Evolutionary conservation across 1,140 invertebrate genomes (phyloP).

Genomic region (Propsilocerus akamusi): DNA sequence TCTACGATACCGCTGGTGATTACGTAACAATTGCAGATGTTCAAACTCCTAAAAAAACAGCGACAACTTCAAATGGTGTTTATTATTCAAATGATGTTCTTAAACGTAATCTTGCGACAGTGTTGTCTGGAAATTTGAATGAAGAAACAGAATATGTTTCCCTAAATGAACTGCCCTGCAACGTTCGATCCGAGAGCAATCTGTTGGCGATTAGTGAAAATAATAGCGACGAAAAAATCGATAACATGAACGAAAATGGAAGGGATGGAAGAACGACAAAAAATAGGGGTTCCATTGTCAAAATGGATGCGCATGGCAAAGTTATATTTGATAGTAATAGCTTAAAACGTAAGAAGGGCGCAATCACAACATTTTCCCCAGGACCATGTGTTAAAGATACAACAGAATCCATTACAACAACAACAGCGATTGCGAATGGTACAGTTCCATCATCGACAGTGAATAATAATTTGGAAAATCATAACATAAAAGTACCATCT

Average conservation of each 20-base stretch:
- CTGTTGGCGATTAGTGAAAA: not conserved
- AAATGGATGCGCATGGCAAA: constrained; percentile 70
- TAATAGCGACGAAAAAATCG: constrained; percentile 5
- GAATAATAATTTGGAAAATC: not conserved
- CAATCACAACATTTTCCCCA: constrained; percentile 68
- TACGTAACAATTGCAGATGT: constrained; percentile 71
- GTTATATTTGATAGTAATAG: constrained; percentile 81
- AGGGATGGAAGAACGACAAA: constrained; percentile 9
- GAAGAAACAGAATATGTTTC: constrained; percentile 58
- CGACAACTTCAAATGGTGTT: constrained; percentile 18
- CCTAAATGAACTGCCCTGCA: constrained; percentile 53
- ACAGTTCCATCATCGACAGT: constrained; percentile 9
- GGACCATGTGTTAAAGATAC: constrained; percentile 54
- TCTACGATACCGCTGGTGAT: constrained; percentile 45
- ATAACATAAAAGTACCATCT: constrained; percentile 17
- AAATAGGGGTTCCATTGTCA: constrained; percentile 55
- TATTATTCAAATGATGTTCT: constrained; percentile 36
- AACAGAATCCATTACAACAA: constrained; percentile 16
- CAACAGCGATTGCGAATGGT: not conserved
- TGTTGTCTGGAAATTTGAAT: constrained; percentile 29
- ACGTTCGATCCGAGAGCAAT: constrained; percentile 28
- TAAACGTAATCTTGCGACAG: constrained; percentile 31
- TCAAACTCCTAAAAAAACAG: constrained; percentile 37
- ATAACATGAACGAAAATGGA: constrained; percentile 16
- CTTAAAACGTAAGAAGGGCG: constrained; percentile 56